A percentile compares a stretch with the other conserved stretches of the same genome.
Conservation (phyloP, 2,888 invertebrate species). For the Apodemia duryi region DNA sequence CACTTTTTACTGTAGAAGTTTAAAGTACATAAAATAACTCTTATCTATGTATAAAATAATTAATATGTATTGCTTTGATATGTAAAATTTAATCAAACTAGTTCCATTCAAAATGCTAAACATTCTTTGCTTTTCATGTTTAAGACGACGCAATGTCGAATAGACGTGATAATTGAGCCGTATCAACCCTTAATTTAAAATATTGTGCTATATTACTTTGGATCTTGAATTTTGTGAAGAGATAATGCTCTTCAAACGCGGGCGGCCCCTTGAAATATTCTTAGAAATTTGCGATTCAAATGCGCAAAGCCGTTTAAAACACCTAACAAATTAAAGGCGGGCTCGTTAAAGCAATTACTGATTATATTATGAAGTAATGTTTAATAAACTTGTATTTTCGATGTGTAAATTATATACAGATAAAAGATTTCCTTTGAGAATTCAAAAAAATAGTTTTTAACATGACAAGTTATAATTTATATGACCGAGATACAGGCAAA, state of each 20-base stretch:
- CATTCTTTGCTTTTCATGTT: slow-evolving; percentile 5
- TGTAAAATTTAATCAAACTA: slow-evolving; percentile 1
- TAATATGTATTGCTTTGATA: background rate
- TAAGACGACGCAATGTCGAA: slow-evolving; percentile 1
- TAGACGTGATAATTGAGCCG: slow-evolving; percentile 28
- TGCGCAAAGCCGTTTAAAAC: slow-evolving; percentile 78
- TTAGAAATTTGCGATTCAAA: slow-evolving; percentile 79
- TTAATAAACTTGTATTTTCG: slow-evolving; percentile 30
- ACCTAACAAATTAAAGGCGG: slow-evolving; percentile 78
- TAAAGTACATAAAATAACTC: no score
- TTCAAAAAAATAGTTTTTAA: background rate
- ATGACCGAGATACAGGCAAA: no score
- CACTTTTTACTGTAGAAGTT: no score
- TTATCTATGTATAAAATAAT: no score
- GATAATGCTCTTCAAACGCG: slow-evolving; percentile 74
- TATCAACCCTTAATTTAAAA: slow-evolving; percentile 51
- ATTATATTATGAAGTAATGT: slow-evolving; percentile 72
- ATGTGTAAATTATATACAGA: slow-evolving; percentile 25
- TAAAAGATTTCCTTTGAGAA: background rate
- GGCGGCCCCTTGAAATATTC: slow-evolving; percentile 76
- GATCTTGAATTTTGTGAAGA: slow-evolving; percentile 77
- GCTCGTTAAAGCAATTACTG: slow-evolving; percentile 78
- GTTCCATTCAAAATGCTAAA: background rate
- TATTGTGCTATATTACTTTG: slow-evolving; percentile 66
- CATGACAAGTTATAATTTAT: no score